Evolutionary conservation across 1,140 invertebrate genomes (phyloP), one percentile per base, ranked within the genome.

Genomic region (Pachyrhynchus sulphureomaculatus): DNA sequence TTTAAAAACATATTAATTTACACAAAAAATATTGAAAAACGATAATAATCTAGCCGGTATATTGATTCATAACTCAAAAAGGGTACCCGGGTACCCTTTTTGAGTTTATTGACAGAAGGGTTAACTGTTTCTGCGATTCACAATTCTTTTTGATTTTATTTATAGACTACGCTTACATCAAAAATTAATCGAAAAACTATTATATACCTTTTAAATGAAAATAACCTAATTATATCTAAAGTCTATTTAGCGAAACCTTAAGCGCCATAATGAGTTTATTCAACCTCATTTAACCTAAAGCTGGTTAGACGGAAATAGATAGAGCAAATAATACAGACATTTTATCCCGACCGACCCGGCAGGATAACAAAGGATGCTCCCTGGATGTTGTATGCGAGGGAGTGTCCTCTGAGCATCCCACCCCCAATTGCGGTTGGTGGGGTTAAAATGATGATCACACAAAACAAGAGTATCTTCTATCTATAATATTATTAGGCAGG

Each of bases 391-490:
- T 13, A 32, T 47, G 12, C 32, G 26, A 37, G 68, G 65, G 65
- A 65, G 68, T 67, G 62, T 62, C 62, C 48, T 29, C 26, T 18
- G 15, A 58, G 37, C 58, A 62, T 62, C 65, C 65, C 55, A 69
- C 68, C 68, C 65, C 39, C 29, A n/a, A n/a, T 24, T 66, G 62
- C 47, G 65, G 68, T 66, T 62, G 67, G 67, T 59, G 65, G 65
- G 65, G 62, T 53, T 58, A 24, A 21, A 56, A 69, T 67, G 67
- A 69, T 69, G 68, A 67, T 66, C 65, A 63, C 53, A 49, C 59
- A 57, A 62, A 67, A 69, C 65, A 65, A 69, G 59, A 53, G 54
- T 67, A 65, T 57, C 47, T 57, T 69, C 60, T 69, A 65, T 69
- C 68, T 63, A 62, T 62, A 58, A 64, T 67, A 66, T 68, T 64